These are phyloP conservation scores for Drosophila neonasuta DNA, from an alignment of 2,888 invertebrate species.

Conservation along the genomic window DNA sequence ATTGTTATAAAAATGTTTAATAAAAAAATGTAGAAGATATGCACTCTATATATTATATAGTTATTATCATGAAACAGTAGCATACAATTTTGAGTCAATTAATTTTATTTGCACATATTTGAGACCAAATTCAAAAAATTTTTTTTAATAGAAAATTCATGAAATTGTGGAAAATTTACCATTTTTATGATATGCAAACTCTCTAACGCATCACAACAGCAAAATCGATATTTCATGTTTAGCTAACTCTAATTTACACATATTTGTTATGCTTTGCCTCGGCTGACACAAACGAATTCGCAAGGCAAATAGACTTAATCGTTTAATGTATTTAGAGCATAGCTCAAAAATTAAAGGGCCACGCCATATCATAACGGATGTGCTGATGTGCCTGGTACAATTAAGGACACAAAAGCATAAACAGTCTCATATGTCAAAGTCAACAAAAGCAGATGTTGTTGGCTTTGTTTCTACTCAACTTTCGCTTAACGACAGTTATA, in stretches of 20 bases:
- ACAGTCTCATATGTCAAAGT: conserved; percentile 68
- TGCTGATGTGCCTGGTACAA: conserved; percentile 31
- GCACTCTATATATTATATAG: too few relatives aligned
- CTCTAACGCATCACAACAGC: neutral
- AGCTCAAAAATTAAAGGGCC: conserved; percentile 4
- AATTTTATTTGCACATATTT: too few relatives aligned
- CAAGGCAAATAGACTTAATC: conserved; percentile 1
- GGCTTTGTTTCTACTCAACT: conserved; percentile 21
- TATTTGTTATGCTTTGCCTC: neutral
- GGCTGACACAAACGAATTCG: conserved; percentile 4
- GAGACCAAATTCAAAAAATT: too few relatives aligned
- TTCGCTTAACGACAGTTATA: conserved; percentile 46
- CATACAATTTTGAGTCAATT: too few relatives aligned
- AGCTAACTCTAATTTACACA: neutral
- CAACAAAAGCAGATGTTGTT: conserved; percentile 59
- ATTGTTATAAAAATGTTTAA: too few relatives aligned
- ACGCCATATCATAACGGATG: conserved; percentile 24
- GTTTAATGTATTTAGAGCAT: conserved; percentile 5
- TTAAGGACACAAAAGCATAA: conserved; percentile 39
- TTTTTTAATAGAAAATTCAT: too few relatives aligned
- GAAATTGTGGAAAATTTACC: too few relatives aligned
- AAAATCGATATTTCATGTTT: neutral
- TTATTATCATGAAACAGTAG: too few relatives aligned
- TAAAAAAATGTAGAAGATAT: too few relatives aligned
- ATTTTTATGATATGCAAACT: neutral